These are phyloP conservation scores for Phasia obesa DNA, from an alignment of 2,888 invertebrate genomes.

Conservation along the genomic window DNA sequence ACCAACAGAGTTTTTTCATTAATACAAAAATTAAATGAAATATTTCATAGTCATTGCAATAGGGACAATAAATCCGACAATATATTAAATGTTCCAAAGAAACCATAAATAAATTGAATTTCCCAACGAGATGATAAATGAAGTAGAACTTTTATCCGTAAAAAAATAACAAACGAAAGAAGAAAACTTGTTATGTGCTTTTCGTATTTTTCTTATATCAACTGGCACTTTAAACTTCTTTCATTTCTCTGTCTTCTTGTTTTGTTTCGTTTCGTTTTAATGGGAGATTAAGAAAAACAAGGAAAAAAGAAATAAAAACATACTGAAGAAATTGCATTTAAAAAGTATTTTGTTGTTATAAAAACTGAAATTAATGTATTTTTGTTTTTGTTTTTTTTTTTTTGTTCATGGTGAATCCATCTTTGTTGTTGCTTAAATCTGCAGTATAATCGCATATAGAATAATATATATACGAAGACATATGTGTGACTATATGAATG, in stretches of 20 bases:
- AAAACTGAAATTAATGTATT: conserved; percentile 13
- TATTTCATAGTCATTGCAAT: conserved; percentile 33
- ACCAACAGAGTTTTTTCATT: conserved; percentile 12
- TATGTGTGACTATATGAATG: background rate
- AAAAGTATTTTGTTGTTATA: conserved; percentile 39
- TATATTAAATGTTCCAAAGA: conserved; percentile 40
- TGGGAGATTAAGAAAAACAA: conserved; percentile 46
- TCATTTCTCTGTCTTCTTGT: conserved; percentile 1
- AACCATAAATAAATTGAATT: conserved; percentile 65
- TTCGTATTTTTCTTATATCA: conserved; percentile 16
- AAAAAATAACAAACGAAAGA: conserved; percentile 4
- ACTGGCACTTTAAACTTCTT: conserved; percentile 5
- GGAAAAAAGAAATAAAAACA: conserved; percentile 5
- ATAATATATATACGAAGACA: background rate
- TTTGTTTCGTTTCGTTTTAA: conserved; percentile 43
- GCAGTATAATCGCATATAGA: conserved; percentile 1
- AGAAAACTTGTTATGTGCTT: conserved; percentile 36
- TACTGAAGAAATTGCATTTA: conserved; percentile 7
- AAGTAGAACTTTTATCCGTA: conserved; percentile 44
- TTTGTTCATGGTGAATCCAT: conserved; percentile 57
- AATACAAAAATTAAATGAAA: conserved; percentile 1
- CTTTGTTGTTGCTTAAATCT: conserved; percentile 53
- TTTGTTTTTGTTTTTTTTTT: conserved; percentile 23
- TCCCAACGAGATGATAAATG: conserved; percentile 55
- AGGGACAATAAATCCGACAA: conserved; percentile 46